These are phyloP conservation scores for Dinoponera quadriceps DNA, from an alignment of 1,140 invertebrate genomes.

Conservation along the genomic window DNA sequence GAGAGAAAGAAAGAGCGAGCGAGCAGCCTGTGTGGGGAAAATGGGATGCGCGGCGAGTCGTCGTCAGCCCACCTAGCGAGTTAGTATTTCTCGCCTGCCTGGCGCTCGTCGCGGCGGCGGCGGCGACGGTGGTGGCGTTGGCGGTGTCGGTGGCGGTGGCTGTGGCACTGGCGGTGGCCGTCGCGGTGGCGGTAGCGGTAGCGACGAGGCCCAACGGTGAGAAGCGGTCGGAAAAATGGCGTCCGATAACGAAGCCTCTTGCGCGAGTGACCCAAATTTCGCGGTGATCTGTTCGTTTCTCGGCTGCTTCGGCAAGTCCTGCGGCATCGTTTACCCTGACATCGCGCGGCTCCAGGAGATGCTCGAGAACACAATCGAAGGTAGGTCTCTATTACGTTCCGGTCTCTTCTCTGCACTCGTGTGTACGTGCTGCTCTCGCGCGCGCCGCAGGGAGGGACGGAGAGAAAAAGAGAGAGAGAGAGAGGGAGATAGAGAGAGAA, in stretches of 20 bases:
- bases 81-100: slow-evolving; percentile 61
- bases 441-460: slow-evolving; percentile 19
- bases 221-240: slow-evolving; percentile 89
- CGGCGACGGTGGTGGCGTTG: background rate
- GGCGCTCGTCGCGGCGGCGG: background rate
- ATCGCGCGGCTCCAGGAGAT: slow-evolving; percentile 94
- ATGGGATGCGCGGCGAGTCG: slow-evolving; percentile 65
- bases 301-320: slow-evolving; percentile 93
- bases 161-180: background rate
- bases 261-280: slow-evolving; percentile 97
- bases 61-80: slow-evolving; percentile 76
- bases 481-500: background rate
- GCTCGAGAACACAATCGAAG: slow-evolving; percentile 95
- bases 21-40: slow-evolving; percentile 14
- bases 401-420: slow-evolving; percentile 42
- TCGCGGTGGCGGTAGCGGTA: slow-evolving; percentile 59
- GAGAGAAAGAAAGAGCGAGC: too few relatives aligned
- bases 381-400: slow-evolving; percentile 85
- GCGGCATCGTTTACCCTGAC: slow-evolving; percentile 91
- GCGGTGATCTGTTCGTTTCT: slow-evolving; percentile 97
- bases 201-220: slow-evolving; percentile 70
- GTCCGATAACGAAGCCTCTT: slow-evolving; percentile 93
- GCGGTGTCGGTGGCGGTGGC: slow-evolving; percentile 3
- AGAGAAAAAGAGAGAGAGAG: slow-evolving; percentile 37
- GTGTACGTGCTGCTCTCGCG: slow-evolving; percentile 24